These are phyloP conservation scores for Drosophila ambigua DNA, from an alignment of 1,140 invertebrate genomes.

Conservation along the genomic window DNA sequence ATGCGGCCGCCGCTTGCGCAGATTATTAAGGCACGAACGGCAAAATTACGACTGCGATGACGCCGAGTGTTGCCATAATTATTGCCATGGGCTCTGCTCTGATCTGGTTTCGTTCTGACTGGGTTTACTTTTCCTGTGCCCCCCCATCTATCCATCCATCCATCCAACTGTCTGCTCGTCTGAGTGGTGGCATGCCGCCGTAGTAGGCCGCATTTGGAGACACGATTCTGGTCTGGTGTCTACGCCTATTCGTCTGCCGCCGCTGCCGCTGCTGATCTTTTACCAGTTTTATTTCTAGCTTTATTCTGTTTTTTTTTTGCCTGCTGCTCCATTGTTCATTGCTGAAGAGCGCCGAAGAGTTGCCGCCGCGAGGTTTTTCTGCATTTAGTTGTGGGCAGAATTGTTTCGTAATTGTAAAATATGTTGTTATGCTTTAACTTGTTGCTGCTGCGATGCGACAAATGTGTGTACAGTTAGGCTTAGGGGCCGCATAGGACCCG, in stretches of 20 bases:
- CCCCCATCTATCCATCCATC: too few species aligned
- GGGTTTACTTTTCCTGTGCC: not conserved
- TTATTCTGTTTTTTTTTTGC: conserved; percentile 9
- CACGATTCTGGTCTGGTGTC: conserved; percentile 54
- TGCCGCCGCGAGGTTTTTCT: conserved; percentile 32
- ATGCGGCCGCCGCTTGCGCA: conserved; percentile 66
- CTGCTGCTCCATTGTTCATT: conserved; percentile 62
- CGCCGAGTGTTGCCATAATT: conserved; percentile 69
- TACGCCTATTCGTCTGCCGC: conserved; percentile 66
- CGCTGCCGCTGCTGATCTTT: not conserved
- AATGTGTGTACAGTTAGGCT: conserved; percentile 64
- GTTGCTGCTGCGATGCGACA: conserved; percentile 64
- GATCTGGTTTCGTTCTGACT: conserved; percentile 75
- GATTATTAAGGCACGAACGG: conserved; percentile 75
- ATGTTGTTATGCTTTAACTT: conserved; percentile 74
- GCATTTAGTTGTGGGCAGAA: conserved; percentile 69
- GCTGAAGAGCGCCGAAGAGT: conserved; percentile 41
- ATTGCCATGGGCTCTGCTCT: conserved; percentile 68
- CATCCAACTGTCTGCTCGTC: conserved; percentile 17
- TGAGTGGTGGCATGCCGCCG: conserved; percentile 46
- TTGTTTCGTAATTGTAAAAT: conserved; percentile 81
- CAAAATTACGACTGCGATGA: conserved; percentile 59
- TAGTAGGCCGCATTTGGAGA: conserved; percentile 53
- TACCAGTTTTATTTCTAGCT: conserved; percentile 15
- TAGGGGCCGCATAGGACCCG: conserved; percentile 21